A percentile compares a stretch with the other conserved stretches of the same genome.
Conservation (phyloP, 1,140 invertebrate species). For the Akabosia matsudoensis region DNA sequence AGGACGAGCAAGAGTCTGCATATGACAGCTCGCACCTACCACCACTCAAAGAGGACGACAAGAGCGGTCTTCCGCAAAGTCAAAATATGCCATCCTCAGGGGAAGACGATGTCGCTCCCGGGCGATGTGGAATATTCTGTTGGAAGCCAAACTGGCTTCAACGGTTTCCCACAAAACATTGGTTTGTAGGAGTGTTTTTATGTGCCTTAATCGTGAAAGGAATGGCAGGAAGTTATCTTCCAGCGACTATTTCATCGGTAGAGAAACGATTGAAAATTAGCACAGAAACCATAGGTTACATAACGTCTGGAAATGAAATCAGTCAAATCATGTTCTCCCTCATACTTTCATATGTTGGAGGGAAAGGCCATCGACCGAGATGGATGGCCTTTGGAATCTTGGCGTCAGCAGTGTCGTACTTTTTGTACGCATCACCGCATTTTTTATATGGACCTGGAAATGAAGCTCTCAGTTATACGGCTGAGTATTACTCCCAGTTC, state of each 20-base stretch:
- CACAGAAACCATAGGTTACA: constrained; percentile 65
- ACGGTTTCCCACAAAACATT: constrained; percentile 60
- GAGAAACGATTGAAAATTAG: constrained; percentile 70
- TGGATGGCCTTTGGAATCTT: constrained; percentile 64
- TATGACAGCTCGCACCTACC: too few species aligned
- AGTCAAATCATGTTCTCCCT: constrained; percentile 62
- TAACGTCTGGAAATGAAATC: constrained; percentile 67
- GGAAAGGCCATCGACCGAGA: constrained; percentile 58
- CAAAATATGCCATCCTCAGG: too few species aligned
- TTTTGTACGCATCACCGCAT: constrained; percentile 67
- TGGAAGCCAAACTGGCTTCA: constrained; percentile 63
- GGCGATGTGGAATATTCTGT: constrained; percentile 58
- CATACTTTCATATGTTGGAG: constrained; percentile 59
- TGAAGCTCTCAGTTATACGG: constrained; percentile 62
- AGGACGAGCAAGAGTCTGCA: too few species aligned
- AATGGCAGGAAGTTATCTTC: constrained; percentile 67
- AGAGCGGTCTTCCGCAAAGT: too few species aligned
- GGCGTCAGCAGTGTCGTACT: constrained; percentile 64
- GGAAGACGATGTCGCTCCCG: not conserved
- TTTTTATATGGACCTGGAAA: constrained; percentile 69
- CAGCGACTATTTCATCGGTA: constrained; percentile 65
- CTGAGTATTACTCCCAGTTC: constrained; percentile 57
- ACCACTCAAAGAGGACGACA: too few species aligned
- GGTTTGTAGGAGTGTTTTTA: constrained; percentile 64
- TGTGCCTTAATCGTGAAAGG: constrained; percentile 66